Base-by-base conservation (phyloP, 2,888 invertebrate genomes). In the Rugalucina vietnamica region DNA sequence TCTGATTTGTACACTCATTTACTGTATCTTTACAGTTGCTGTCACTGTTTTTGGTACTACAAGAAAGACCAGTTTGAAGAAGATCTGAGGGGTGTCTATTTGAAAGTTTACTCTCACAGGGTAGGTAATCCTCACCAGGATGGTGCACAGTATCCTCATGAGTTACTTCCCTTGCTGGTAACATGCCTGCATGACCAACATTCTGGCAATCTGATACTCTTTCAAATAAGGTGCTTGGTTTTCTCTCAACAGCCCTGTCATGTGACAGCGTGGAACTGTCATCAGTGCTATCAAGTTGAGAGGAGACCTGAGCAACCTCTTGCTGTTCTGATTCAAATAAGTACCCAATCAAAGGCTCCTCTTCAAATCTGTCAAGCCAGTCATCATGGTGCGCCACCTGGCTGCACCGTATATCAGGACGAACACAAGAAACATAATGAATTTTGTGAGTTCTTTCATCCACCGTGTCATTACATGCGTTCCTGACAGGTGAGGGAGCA, bases 131-230 rank as follows among this genome's bases (percentile, higher is more conserved):
- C 54, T 21, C 54, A 8, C 8, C 8, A 54, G 54, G 21, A 54
- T 21, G 21, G 8, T 54, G 54, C 21, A 8, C 54, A 54, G 8
- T 54, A 21, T 54, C 54, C 54, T 54, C 21, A 54, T 54, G 54
- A 54, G 12, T 54, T 14, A 4, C 21, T 54, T n/a, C 21, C 54
- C 54, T 54, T 54, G 54, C n/a, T 54, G 54, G 21, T n/a, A 54
- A n/a, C 72, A 65, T 79, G 24, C 73, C 79, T 72, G 24, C 72
- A 43, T 21, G 73, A 54, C 34, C 60, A 73, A 65, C 72, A 70
- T 69, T 49, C 69, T n/a, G 10, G 43, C 43, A 12, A 1, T 12
- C 14, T 32, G 10, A 73, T 21, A 24, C 14, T n/a, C n/a, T n/a
- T n/a, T n/a, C n/a, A n/a, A n/a, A n/a, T n/a, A n/a, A n/a, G n/a